Percentiles rank a stretch among this genome's conserved stretches.
Evolutionary conservation across 2,888 invertebrate genomes (phyloP).

Genomic region (Leptinotarsa juncta): DNA sequence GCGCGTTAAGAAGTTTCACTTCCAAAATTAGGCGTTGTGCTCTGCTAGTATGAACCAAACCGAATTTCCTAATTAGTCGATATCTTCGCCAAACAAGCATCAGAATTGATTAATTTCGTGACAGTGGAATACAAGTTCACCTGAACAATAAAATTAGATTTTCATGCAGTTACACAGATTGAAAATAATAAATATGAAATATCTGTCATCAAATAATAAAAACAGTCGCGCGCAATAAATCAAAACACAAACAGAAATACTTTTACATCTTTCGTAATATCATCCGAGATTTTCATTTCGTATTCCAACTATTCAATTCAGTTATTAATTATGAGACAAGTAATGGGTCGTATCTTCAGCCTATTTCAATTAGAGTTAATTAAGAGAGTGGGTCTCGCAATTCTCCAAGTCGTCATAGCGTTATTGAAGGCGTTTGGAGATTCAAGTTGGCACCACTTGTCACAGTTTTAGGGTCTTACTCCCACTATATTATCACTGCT

Average conservation of each 20-base stretch:
- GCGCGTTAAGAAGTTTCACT: no score
- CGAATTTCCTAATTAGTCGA: no score
- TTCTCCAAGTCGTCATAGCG: constrained; percentile 49
- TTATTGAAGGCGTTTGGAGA: constrained; percentile 46
- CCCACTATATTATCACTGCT: constrained; percentile 41
- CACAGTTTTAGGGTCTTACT: constrained; percentile 38
- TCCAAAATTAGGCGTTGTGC: no score
- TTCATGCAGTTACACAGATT: not conserved
- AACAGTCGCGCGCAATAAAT: not conserved
- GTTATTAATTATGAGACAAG: constrained; percentile 52
- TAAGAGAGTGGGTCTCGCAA: constrained; percentile 46
- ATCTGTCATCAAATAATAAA: constrained; percentile 1
- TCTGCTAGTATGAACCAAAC: no score
- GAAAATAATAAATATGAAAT: not conserved
- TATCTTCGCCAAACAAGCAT: no score
- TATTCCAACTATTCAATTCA: constrained; percentile 22
- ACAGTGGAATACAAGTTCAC: no score
- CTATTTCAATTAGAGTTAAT: constrained; percentile 43
- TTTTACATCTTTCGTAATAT: constrained; percentile 4
- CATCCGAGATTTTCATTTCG: constrained; percentile 6
- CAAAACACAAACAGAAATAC: not conserved
- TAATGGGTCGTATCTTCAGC: constrained; percentile 57
- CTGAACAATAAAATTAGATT: no score
- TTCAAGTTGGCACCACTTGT: constrained; percentile 45
- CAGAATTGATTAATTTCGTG: no score